Evolutionary conservation across 1,140 invertebrate species (phyloP).

Genomic region (Pachyrhynchus sulphureomaculatus): DNA sequence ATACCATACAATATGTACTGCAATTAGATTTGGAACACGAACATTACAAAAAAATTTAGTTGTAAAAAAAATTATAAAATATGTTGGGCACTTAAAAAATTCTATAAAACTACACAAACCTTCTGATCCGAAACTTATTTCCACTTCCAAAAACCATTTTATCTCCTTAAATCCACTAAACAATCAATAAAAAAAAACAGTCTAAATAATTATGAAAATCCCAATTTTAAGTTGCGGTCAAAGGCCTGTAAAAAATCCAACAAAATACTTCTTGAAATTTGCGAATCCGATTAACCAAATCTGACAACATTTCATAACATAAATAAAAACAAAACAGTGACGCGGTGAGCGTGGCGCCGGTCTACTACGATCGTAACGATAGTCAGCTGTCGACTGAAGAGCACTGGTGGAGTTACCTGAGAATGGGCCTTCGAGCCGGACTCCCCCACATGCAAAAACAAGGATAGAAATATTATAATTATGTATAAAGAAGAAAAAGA

Average conservation of each 20-base stretch:
- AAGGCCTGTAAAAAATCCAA: constrained; percentile 14
- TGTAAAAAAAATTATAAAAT: too few relatives aligned
- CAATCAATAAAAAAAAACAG: not conserved
- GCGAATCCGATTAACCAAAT: not conserved
- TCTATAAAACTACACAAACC: constrained; percentile 53
- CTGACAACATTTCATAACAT: constrained; percentile 19
- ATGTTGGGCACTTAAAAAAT: too few relatives aligned
- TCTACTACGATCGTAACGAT: constrained; percentile 18
- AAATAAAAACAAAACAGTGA: not conserved
- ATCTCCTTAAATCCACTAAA: not conserved
- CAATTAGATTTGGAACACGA: too few relatives aligned
- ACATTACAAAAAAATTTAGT: too few relatives aligned
- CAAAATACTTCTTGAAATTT: constrained; percentile 3
- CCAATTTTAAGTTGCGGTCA: not conserved
- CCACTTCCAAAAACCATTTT: constrained; percentile 62
- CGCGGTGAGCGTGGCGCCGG: not conserved
- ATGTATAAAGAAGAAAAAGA: not conserved
- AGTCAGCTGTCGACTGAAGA: constrained; percentile 37
- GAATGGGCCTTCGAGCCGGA: constrained; percentile 30
- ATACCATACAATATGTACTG: too few relatives aligned
- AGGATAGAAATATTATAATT: not conserved
- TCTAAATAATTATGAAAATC: constrained; percentile 3
- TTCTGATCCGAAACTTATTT: constrained; percentile 64
- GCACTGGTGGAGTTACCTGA: constrained; percentile 4
- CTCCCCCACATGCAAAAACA: constrained; percentile 20